Base-by-base conservation (phyloP, 2,888 invertebrate species). In the Petrolisthes cinctipes region DNA sequence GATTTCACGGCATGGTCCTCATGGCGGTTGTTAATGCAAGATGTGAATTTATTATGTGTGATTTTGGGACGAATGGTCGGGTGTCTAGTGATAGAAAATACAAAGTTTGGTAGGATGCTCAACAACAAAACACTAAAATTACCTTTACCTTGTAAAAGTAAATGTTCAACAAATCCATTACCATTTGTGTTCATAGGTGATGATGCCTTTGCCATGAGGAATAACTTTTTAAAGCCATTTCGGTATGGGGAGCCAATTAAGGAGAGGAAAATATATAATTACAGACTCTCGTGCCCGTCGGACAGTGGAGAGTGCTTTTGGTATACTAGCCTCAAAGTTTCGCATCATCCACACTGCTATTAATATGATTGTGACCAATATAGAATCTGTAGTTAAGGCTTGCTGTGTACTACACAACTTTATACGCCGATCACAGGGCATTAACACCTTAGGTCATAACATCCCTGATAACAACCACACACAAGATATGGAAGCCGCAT, bases 41-140 rank as follows among this genome's bases (percentile, higher is more conserved):
- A n/a, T 83, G 75, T 75, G 83, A 83, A 56, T 83, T 83, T 75
- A 73, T 75, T n/a, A 20, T 73, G 56, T 51, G n/a, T 75, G 83
- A 83, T 51, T n/a, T 75, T 54, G 83, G 83, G 9, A 75, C n/a
- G n/a, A 83, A 83, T 75, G 5, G 73, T 56, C 1, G 83, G 75
- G 54, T 20, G 82, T 20, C 75, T 73, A 6, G 83, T 83, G n/a
- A 83, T 83, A 53, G 56, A 83, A 17, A 73, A 53, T 56, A 73
- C 83, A n/a, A 75, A 53, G 20, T 83, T 83, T 75, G 51, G 56
- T 14, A 17, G 57, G 20, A 73, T 37, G 56, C 56, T 83, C 5
- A n/a, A 3, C 20, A 20, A 83, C 14, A 54, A 54, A 5, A 54
- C 73, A 17, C 57, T 73, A 9, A 75, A 56, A 53, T 14, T 75